Evolutionary conservation across 2,888 invertebrate species (phyloP).

Genomic region (Alloplasta piceator): DNA sequence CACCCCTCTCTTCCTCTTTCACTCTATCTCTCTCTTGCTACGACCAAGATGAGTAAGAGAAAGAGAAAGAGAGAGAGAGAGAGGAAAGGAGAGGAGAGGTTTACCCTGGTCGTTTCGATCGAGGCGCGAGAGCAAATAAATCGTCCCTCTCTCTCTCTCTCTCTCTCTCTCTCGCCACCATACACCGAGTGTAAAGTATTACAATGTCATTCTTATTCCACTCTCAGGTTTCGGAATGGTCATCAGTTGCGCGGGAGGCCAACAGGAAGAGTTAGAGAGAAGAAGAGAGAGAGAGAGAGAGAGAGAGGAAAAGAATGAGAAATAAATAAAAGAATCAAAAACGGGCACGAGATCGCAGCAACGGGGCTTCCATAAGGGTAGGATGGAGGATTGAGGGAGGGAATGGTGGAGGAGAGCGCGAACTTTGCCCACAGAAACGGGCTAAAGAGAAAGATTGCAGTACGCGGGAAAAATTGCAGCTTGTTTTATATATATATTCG

Average conservation of each 20-base stretch:
- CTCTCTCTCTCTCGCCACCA: constrained; percentile 34
- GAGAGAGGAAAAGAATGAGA: constrained; percentile 27
- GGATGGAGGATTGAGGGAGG: background rate
- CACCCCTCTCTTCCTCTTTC: background rate
- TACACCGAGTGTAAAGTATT: constrained; percentile 59
- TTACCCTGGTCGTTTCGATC: constrained; percentile 54
- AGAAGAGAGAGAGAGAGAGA: constrained; percentile 28
- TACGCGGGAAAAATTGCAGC: constrained; percentile 66
- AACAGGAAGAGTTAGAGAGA: constrained; percentile 20
- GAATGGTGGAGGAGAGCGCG: constrained; percentile 45
- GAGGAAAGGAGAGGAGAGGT: too few species aligned
- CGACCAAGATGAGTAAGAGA: too few species aligned
- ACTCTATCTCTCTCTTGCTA: background rate
- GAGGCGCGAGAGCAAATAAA: constrained; percentile 63
- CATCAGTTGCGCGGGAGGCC: constrained; percentile 58
- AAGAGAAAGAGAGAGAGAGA: too few species aligned
- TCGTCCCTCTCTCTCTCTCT: constrained; percentile 45
- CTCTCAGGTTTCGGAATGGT: constrained; percentile 61
- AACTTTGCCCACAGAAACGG: constrained; percentile 59
- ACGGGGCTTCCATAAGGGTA: constrained; percentile 17
- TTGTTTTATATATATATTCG: constrained; percentile 64
- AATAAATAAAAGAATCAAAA: constrained; percentile 41
- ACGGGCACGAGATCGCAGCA: constrained; percentile 47
- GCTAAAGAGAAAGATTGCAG: constrained; percentile 66
- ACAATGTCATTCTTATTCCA: constrained; percentile 66